These are phyloP conservation scores for Ceyx erithaca DNA, from an alignment of 2,797 vertebrate species.

Conservation along the genomic window DNA sequence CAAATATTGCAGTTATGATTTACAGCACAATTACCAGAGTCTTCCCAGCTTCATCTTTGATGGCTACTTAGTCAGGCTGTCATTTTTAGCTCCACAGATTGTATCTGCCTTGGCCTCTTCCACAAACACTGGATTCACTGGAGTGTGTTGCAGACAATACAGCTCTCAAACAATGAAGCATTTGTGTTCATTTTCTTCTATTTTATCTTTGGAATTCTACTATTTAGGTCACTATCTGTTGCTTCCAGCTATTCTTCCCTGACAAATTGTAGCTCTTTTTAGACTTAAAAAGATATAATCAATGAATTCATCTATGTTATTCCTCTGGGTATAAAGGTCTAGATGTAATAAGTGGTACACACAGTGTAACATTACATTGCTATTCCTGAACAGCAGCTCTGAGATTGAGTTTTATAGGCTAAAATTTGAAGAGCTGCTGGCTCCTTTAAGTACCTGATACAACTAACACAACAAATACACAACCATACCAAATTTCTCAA, in stretches of 20 bases:
- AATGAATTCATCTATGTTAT: conserved; percentile 62
- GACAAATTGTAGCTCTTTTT: conserved; percentile 60
- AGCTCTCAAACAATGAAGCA: conserved; percentile 53
- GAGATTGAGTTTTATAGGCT: conserved; percentile 43
- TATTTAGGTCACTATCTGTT: conserved; percentile 70
- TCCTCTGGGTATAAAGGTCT: conserved; percentile 57
- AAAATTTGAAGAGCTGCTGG: conserved; percentile 34
- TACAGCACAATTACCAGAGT: conserved; percentile 18
- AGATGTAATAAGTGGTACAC: conserved; percentile 44
- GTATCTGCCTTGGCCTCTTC: conserved; percentile 43
- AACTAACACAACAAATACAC: not conserved
- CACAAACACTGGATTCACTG: conserved; percentile 48
- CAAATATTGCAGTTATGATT: conserved; percentile 35
- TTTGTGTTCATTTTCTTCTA: conserved; percentile 56
- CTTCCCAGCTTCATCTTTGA: conserved; percentile 3
- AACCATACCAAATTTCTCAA: not conserved
- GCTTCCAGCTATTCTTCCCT: conserved; percentile 56
- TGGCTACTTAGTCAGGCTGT: conserved; percentile 41
- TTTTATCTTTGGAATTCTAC: conserved; percentile 60
- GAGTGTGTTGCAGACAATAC: conserved; percentile 44
- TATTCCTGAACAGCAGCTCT: conserved; percentile 1
- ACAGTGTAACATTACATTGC: conserved; percentile 19
- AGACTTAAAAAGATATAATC: conserved; percentile 65
- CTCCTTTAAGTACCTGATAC: conserved; percentile 12
- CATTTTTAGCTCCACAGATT: conserved; percentile 40